Evolutionary conservation across 2,113 vertebrate genomes (phyloP), one percentile per base, ranked within the genome.

Genomic region (Misgurnus anguillicaudatus): DNA sequence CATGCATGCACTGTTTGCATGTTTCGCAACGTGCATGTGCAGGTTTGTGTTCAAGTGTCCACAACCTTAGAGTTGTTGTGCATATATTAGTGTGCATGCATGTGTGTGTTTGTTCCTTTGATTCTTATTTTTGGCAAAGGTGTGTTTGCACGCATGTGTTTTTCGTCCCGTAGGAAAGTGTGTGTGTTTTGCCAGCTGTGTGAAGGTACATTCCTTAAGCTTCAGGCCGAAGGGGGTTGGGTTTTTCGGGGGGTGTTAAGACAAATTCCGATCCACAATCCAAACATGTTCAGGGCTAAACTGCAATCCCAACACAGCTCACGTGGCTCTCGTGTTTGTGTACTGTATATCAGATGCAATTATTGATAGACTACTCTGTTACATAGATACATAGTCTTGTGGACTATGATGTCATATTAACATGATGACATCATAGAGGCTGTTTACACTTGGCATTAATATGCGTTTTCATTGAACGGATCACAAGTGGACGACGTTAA

Each of bases 221-320:
- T 88, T 65, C 73, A 63, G 83, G 84, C 68, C 21, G 16, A 16
- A 45, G 17, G 66, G 19, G 71, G 62, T 10, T 13, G 36, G 68
- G 31, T 5, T 31, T 0, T 47, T 5, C 11, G 39, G 41, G 64
- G 77, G 74, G 41, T 13, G 39, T 81, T 75, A 72, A 71, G 58
- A 86, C 55, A 42, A 82, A 88, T 90, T 91, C 84, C 84, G 4
- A 85, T 60, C 62, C 45, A 45, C 79, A 69, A 80, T 72, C 82
- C 85, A 85, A 90, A 87, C 79, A 80, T 86, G 79, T 85, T 87
- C 80, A 14, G 80, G 51, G 84, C 87, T 81, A 66, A 85, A 85
- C 78, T 87, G 83, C 85, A 85, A 88, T 79, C 79, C 70, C 70
- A 83, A 77, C 84, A 84, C 84, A 85, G 86, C 81, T 87, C 81